phyloP scores from a whole-genome alignment of 2,113 vertebrate genomes.

The Ptilorrhoa leucosticta region DNA sequence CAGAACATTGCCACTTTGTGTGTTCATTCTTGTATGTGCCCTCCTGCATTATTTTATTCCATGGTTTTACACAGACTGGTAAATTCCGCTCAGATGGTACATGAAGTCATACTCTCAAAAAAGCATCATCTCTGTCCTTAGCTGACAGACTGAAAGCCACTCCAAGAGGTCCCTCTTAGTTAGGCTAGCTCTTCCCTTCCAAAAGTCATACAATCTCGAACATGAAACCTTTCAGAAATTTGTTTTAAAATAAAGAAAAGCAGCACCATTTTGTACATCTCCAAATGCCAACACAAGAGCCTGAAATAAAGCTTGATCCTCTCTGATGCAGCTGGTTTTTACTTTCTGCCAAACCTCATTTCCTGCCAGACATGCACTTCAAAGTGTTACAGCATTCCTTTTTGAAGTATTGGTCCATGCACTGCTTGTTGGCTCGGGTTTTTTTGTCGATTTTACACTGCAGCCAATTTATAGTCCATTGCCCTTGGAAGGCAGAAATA shows the following conservation, averaged over 20 bases:
- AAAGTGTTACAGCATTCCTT: slow-evolving; percentile 47
- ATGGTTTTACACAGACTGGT: not conserved
- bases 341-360: slow-evolving; percentile 51
- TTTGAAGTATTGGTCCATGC: not conserved
- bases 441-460: not conserved
- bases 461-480: not conserved
- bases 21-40: not conserved
- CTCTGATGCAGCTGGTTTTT: slow-evolving; percentile 26
- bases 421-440: not conserved
- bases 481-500: not conserved
- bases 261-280: not conserved
- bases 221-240: not conserved
- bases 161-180: not conserved
- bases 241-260: not conserved
- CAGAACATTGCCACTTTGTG: accelerated
- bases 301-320: slow-evolving; percentile 4
- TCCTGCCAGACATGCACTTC: slow-evolving; percentile 57
- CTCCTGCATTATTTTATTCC: not conserved
- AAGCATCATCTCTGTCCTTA: not conserved
- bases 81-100: not conserved
- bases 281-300: not conserved
- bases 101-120: not conserved
- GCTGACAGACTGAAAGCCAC: not conserved
- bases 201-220: not conserved
- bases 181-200: not conserved